phyloP scores from a whole-genome alignment of 2,888 invertebrate species.

The Eupithecia vulgata region DNA sequence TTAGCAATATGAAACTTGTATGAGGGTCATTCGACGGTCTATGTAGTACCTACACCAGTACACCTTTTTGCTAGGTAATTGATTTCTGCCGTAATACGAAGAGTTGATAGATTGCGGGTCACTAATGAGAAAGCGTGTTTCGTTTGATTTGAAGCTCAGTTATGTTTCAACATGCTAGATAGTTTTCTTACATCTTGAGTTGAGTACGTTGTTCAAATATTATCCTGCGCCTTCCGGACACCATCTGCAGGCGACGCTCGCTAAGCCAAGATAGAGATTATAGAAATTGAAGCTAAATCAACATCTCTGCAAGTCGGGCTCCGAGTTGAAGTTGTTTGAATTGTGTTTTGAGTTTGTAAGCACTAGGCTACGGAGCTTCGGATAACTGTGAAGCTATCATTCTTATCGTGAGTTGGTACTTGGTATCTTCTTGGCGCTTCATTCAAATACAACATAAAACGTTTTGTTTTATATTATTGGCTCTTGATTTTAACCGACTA shows the following conservation, averaged over 20 bases:
- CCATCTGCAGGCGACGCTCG: conserved; percentile 32
- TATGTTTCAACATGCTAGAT: neutral
- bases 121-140: conserved; percentile 16
- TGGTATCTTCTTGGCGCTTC: neutral
- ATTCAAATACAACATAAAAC: conserved; percentile 8
- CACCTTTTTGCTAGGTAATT: conserved; percentile 23
- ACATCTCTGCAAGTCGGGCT: conserved; percentile 40
- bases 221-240: conserved; percentile 55
- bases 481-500: neutral
- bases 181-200: neutral
- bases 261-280: conserved; percentile 44
- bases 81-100: conserved; percentile 15
- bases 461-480: neutral
- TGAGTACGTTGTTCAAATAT: conserved; percentile 58
- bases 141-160: neutral
- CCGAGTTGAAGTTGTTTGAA: conserved; percentile 35
- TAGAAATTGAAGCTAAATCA: conserved; percentile 52
- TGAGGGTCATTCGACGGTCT: conserved; percentile 23
- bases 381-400: conserved; percentile 19
- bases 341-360: conserved; percentile 33
- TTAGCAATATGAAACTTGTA: conserved; percentile 27
- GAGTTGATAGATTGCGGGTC: conserved; percentile 21
- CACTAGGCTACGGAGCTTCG: conserved; percentile 23
- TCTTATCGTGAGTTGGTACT: conserved; percentile 5
- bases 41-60: conserved; percentile 6